A percentile compares a stretch with the other conserved stretches of the same genome.
phyloP scores from a whole-genome alignment of 2,113 vertebrate species.

The Lichenostomus cassidix region DNA sequence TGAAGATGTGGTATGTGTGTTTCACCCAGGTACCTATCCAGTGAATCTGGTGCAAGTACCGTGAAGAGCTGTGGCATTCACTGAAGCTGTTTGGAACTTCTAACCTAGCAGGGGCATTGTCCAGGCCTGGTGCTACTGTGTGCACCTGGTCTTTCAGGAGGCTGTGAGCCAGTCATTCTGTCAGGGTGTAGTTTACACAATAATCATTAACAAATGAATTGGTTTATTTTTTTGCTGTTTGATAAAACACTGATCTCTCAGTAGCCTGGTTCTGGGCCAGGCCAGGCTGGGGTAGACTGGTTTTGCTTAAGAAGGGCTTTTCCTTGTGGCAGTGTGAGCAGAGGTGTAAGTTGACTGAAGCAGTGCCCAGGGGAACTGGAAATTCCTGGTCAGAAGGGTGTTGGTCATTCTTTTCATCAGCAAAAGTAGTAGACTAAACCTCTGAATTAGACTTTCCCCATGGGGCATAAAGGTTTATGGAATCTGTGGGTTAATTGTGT shows the following conservation, averaged over 20 bases:
- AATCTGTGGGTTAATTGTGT: neutral
- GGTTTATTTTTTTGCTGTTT: neutral
- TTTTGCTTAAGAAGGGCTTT: neutral
- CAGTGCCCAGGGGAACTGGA: neutral
- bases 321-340: accelerated
- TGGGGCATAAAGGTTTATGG: neutral
- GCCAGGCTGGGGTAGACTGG: neutral
- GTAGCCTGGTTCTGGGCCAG: neutral
- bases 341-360: accelerated
- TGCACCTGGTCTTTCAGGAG: accelerated
- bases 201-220: neutral
- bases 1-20: accelerated
- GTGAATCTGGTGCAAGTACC: neutral
- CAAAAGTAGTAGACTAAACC: neutral
- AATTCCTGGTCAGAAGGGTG: neutral
- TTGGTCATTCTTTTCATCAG: neutral
- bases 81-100: neutral
- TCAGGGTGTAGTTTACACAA: neutral
- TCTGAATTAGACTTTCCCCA: neutral
- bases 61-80: neutral
- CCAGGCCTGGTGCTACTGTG: accelerated
- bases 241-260: neutral
- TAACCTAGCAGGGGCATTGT: neutral
- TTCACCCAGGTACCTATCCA: neutral
- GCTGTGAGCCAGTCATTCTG: neutral